Evolutionary conservation across 2,113 vertebrate species (phyloP).

Genomic region (Corynorhinus townsendii): DNA sequence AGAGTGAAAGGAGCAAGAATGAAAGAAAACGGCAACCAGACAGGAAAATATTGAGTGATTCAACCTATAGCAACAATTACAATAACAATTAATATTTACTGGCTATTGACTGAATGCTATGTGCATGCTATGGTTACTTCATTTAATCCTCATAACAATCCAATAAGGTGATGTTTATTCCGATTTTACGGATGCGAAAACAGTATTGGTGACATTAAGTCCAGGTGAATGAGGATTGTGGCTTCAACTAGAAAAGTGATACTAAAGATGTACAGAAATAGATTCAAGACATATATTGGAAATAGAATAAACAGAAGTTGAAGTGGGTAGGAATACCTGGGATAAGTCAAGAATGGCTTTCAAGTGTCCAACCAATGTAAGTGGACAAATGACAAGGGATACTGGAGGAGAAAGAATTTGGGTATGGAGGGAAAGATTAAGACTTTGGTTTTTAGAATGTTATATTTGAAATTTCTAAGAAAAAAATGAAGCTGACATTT

Average conservation of each 20-base stretch:
- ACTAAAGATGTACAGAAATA: conserved; percentile 4
- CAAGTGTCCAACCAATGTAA: neutral
- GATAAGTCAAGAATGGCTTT: neutral
- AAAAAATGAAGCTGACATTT: conserved; percentile 4
- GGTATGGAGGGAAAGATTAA: neutral
- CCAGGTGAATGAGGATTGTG: neutral
- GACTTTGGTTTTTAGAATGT: neutral
- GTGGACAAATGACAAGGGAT: neutral
- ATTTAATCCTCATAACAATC: conserved; percentile 20
- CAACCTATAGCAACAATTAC: neutral
- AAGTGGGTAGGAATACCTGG: neutral
- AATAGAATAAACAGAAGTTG: neutral
- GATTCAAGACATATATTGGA: neutral
- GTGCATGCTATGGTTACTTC: neutral
- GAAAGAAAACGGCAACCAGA: neutral
- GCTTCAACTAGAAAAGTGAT: conserved; percentile 12
- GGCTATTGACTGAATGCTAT: neutral
- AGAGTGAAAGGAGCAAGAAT: neutral
- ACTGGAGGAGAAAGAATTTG: neutral
- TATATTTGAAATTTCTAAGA: conserved; percentile 22
- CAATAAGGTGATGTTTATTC: conserved; percentile 5
- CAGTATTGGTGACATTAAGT: neutral
- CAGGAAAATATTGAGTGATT: neutral
- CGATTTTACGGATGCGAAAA: conserved; percentile 17
- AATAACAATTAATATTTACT: neutral